A percentile compares a stretch with the other conserved stretches of the same genome.
phyloP scores from a whole-genome alignment of 2,113 vertebrate genomes.

The Tragelaphus strepsiceros region DNA sequence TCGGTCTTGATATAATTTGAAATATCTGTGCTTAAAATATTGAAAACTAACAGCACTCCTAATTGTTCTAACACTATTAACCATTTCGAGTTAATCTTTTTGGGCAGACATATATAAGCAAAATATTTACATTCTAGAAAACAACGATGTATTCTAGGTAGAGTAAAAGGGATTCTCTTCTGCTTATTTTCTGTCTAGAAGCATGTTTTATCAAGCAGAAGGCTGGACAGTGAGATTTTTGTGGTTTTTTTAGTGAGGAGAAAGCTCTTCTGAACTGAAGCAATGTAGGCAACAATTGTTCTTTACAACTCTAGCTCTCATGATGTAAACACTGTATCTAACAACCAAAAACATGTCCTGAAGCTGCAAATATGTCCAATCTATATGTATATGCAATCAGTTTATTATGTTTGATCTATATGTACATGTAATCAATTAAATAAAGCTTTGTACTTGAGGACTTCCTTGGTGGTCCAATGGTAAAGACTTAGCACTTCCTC shows the following conservation, averaged over 20 bases:
- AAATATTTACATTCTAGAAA: background rate
- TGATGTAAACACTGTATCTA: background rate
- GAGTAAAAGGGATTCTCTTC: background rate
- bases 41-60: background rate
- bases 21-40: constrained; percentile 13
- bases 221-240: background rate
- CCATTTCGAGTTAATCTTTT: background rate
- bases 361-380: background rate
- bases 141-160: background rate
- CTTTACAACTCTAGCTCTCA: background rate
- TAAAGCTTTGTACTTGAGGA: background rate
- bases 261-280: background rate
- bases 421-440: background rate
- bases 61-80: background rate
- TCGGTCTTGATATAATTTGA: background rate
- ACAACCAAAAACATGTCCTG: background rate
- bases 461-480: background rate
- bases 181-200: background rate
- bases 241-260: background rate
- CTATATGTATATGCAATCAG: background rate
- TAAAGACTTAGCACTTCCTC: background rate
- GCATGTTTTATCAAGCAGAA: background rate
- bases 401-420: background rate
- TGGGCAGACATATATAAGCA: background rate
- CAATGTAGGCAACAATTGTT: background rate